A percentile compares a stretch with the other conserved stretches of the same genome.
These are phyloP conservation scores for Cydia amplana DNA, from an alignment of 1,140 invertebrate species.

Conservation along the genomic window DNA sequence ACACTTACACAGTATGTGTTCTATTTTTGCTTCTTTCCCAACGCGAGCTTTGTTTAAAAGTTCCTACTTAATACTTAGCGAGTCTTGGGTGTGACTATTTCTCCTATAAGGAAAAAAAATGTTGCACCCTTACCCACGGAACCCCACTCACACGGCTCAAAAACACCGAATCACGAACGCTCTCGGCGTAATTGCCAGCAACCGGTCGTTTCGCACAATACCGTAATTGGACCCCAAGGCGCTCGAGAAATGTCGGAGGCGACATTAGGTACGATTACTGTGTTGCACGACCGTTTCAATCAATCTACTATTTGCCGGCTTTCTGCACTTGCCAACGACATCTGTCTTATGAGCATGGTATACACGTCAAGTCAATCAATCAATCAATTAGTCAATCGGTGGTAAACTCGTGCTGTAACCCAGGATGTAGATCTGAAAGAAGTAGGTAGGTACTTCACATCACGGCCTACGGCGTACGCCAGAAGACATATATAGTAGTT, in stretches of 20 bases:
- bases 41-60: too few species aligned
- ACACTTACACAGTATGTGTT: too few species aligned
- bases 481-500: too few species aligned
- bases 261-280: conserved; percentile 30
- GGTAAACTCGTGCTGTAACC: too few species aligned
- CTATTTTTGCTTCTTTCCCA: too few species aligned
- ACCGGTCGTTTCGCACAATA: conserved; percentile 47
- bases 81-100: too few species aligned
- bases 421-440: too few species aligned
- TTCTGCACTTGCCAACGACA: conserved; percentile 15
- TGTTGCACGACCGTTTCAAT: conserved; percentile 19
- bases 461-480: too few species aligned
- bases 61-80: too few species aligned
- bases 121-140: background rate
- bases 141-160: conserved; percentile 26
- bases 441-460: too few species aligned
- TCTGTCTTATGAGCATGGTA: background rate
- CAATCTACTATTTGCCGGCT: conserved; percentile 1
- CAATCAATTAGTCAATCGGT: background rate
- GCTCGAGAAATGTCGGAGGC: conserved; percentile 35
- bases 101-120: background rate
- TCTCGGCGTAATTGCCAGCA: conserved; percentile 36
- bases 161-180: conserved; percentile 35
- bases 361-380: background rate
- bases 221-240: conserved; percentile 44